phyloP scores from a whole-genome alignment of 2,888 invertebrate genomes.

The Tetheella fluctuosa region DNA sequence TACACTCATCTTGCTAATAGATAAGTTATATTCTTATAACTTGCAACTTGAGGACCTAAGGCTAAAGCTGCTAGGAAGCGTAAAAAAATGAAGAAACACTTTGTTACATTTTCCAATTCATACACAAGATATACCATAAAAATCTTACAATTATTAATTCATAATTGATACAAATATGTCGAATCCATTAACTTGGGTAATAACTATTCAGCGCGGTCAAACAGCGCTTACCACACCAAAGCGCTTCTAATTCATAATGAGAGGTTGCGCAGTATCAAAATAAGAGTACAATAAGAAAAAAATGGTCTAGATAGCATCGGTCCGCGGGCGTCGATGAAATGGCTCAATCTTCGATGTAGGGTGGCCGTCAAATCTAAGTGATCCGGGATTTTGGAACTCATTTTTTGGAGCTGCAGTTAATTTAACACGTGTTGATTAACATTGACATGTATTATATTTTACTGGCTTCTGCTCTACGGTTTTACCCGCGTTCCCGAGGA shows the following conservation, averaged over 20 bases:
- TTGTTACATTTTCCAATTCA: too few species aligned
- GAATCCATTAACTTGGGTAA: neutral
- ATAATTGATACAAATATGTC: neutral
- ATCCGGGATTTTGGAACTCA: neutral
- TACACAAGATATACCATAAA: too few species aligned
- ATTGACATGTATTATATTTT: too few species aligned
- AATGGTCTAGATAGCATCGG: conserved; percentile 62
- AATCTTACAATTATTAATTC: neutral
- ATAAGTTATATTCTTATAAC: too few species aligned
- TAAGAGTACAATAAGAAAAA: conserved; percentile 58
- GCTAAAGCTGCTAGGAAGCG: too few species aligned
- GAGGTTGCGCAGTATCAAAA: conserved; percentile 62
- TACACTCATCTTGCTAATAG: too few species aligned
- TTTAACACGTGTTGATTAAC: too few species aligned
- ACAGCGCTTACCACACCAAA: conserved; percentile 35
- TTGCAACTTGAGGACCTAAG: too few species aligned
- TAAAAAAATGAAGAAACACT: too few species aligned
- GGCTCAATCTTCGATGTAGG: conserved; percentile 63
- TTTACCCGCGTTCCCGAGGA: too few species aligned
- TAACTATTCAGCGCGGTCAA: conserved; percentile 12
- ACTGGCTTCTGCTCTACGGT: too few species aligned
- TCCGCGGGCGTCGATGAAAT: conserved; percentile 68
- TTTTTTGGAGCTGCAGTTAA: too few species aligned
- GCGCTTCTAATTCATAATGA: conserved; percentile 76
- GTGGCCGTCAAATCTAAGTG: conserved; percentile 25